Percentiles rank a stretch among this genome's conserved stretches.
phyloP scores from a whole-genome alignment of 2,888 invertebrate genomes.

The Pristionchus arcanus region DNA sequence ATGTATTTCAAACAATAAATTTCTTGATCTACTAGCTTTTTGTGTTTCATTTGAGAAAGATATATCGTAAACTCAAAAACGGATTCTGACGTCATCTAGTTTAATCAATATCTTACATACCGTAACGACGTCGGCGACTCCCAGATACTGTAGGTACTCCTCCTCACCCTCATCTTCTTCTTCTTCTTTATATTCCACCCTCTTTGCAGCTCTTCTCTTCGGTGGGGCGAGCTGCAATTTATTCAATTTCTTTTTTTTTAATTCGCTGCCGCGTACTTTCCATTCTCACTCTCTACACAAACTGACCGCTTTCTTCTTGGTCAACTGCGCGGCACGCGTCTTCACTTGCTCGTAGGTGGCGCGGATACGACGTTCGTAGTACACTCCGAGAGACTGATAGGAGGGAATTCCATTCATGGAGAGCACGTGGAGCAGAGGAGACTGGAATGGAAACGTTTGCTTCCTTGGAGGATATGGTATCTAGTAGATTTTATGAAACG shows the following conservation, averaged over 20 bases:
- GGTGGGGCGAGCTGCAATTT: background rate
- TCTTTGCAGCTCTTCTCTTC: background rate
- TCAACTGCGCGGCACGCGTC: background rate
- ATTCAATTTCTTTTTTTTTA: background rate
- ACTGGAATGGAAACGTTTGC: background rate
- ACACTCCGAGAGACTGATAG: background rate
- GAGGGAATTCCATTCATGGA: background rate
- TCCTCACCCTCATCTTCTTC: background rate
- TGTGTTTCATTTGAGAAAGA: background rate
- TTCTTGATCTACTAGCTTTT: background rate
- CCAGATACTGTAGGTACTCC: constrained; percentile 15
- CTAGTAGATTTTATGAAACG: too few species aligned
- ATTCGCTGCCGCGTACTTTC: background rate
- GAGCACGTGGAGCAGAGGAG: constrained; percentile 30
- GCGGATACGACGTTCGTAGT: constrained; percentile 29
- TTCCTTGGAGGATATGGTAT: background rate
- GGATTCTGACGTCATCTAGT: too few species aligned
- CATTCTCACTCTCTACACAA: background rate
- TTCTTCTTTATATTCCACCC: background rate
- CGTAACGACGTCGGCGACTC: constrained; percentile 2
- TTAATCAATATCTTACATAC: background rate
- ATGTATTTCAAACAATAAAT: background rate
- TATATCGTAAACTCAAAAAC: background rate
- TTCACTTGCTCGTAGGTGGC: constrained; percentile 26
- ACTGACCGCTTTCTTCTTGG: background rate